These are phyloP conservation scores for Fregata magnificens DNA, from an alignment of 2,113 vertebrate species.

Conservation along the genomic window DNA sequence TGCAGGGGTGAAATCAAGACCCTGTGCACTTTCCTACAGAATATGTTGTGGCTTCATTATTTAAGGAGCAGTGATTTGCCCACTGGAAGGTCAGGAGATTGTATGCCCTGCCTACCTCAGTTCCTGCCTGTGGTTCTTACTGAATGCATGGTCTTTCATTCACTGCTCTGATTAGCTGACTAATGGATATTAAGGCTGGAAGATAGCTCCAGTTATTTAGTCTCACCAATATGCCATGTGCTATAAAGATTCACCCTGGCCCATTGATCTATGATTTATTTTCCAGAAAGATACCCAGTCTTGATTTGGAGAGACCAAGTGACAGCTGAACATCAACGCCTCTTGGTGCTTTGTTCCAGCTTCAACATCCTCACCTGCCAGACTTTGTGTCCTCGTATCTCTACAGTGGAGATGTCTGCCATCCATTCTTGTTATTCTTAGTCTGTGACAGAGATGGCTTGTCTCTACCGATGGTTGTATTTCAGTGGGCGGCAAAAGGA, in stretches of 20 bases:
- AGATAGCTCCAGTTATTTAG: neutral
- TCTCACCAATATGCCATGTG: neutral
- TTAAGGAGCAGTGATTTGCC: neutral
- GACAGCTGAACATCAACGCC: neutral
- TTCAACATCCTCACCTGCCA: neutral
- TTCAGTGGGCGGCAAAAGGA: neutral
- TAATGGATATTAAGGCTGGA: neutral
- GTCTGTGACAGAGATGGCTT: neutral
- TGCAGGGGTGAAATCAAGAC: neutral
- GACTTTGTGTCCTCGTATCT: neutral
- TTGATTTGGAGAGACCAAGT: neutral
- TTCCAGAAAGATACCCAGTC: neutral
- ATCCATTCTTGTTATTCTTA: neutral
- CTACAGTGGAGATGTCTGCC: neutral
- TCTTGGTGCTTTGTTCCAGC: neutral
- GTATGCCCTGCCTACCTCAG: rapidly evolving
- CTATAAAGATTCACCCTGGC: neutral
- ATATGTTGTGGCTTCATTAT: neutral
- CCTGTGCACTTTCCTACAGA: neutral
- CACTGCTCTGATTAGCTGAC: neutral
- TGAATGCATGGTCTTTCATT: neutral
- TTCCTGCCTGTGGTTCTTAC: neutral
- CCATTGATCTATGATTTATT: neutral
- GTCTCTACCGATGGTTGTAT: rapidly evolving
- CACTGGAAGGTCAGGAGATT: neutral